phyloP scores from a whole-genome alignment of 1,140 invertebrate species.

The Euwallacea similis region DNA sequence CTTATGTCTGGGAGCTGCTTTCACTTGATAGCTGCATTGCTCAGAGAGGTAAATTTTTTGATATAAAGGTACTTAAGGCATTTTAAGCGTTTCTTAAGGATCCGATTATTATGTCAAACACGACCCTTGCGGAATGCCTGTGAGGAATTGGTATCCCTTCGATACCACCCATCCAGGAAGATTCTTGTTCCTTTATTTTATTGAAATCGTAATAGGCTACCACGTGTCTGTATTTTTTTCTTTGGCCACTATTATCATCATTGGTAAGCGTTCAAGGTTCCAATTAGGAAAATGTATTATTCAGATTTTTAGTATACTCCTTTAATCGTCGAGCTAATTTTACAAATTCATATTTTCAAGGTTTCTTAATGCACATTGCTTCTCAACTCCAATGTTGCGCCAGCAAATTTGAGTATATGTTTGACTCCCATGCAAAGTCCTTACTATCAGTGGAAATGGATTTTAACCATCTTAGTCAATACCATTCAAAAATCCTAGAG shows the following conservation, averaged over 20 bases:
- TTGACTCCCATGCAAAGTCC: background rate
- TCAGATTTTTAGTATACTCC: background rate
- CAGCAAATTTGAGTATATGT: slow-evolving; percentile 4
- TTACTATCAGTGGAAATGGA: too few species aligned
- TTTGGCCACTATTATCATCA: slow-evolving; percentile 21
- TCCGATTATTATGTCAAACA: slow-evolving; percentile 30
- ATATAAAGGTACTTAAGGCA: background rate
- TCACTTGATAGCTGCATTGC: slow-evolving; percentile 18
- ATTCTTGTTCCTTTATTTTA: slow-evolving; percentile 24
- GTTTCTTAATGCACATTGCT: slow-evolving; percentile 26
- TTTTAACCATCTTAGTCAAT: too few species aligned
- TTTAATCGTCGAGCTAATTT: background rate
- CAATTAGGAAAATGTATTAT: background rate
- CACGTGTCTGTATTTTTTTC: slow-evolving; percentile 27
- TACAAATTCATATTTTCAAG: slow-evolving; percentile 7
- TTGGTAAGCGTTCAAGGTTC: slow-evolving; percentile 7
- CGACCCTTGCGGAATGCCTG: slow-evolving; percentile 34
- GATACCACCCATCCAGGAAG: slow-evolving; percentile 18
- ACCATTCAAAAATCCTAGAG: too few species aligned
- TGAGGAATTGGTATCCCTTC: slow-evolving; percentile 30
- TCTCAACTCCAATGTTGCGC: slow-evolving; percentile 22
- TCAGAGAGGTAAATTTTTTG: slow-evolving; percentile 14
- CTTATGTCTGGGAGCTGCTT: slow-evolving; percentile 22
- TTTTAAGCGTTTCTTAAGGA: slow-evolving; percentile 3
- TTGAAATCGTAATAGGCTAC: slow-evolving; percentile 17